Evolutionary conservation across 2,888 invertebrate genomes (phyloP).

Genomic region (Tetanocera ferruginea): DNA sequence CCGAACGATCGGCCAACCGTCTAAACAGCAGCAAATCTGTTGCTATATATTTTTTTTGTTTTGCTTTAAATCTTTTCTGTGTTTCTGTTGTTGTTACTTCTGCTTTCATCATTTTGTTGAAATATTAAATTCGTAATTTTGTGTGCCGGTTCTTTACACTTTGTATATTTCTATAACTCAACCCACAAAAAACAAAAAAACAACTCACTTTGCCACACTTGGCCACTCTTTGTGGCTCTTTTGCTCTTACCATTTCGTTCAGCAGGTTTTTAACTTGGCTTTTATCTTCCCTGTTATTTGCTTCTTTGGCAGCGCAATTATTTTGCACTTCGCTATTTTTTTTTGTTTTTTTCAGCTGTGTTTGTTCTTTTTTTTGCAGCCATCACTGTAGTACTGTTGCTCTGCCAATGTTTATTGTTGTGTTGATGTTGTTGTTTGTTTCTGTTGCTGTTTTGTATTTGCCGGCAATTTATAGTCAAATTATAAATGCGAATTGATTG

Average conservation of each 20-base stretch:
- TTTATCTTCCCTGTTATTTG: constrained; percentile 30
- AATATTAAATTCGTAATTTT: background rate
- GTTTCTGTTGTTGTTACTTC: background rate
- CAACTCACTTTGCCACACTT: constrained; percentile 27
- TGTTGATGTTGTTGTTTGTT: background rate
- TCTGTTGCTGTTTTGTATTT: background rate
- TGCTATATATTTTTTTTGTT: background rate
- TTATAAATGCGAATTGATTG: constrained; percentile 42
- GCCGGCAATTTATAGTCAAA: constrained; percentile 34
- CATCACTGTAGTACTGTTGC: background rate
- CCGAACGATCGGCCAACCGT: background rate
- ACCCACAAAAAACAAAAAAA: too few species aligned
- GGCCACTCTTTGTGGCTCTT: background rate
- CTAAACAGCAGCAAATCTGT: background rate
- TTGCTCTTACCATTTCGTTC: background rate
- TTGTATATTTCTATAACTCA: background rate
- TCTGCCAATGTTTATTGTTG: constrained; percentile 13
- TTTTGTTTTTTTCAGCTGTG: background rate
- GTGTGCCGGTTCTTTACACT: constrained; percentile 12
- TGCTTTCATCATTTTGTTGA: constrained; percentile 4
- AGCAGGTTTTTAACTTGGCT: background rate
- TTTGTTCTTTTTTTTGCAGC: background rate
- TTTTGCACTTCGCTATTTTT: background rate
- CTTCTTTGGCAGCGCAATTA: background rate
- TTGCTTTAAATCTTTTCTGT: background rate